Percentiles rank a stretch among this genome's conserved stretches.
These are phyloP conservation scores for Poecilia velifera DNA, from an alignment of 2,797 vertebrate species.

Conservation along the genomic window DNA sequence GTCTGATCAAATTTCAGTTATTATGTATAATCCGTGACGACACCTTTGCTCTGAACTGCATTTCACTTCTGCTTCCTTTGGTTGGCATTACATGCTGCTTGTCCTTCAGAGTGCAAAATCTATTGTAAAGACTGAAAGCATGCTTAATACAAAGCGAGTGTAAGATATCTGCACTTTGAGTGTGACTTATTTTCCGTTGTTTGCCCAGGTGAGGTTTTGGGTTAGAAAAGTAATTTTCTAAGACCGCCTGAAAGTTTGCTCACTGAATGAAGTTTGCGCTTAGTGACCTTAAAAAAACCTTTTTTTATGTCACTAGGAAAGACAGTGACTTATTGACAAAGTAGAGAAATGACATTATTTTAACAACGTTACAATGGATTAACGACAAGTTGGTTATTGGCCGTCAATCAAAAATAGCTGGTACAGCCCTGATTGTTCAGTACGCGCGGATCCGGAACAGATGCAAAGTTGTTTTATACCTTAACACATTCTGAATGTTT, in stretches of 20 bases:
- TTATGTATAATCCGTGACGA: not conserved
- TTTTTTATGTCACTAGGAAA: not conserved
- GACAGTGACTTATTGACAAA: not conserved
- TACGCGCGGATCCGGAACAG: not conserved
- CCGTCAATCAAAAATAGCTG: not conserved
- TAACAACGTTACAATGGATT: not conserved
- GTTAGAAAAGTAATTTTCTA: not conserved
- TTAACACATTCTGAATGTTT: not conserved
- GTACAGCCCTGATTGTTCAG: not conserved
- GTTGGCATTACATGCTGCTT: not conserved
- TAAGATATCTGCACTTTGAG: not conserved
- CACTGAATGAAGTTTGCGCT: not conserved
- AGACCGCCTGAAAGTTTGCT: not conserved
- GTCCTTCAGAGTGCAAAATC: not conserved
- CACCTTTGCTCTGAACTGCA: not conserved
- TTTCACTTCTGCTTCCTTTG: not conserved
- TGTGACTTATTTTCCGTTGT: not conserved
- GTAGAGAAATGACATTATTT: not conserved
- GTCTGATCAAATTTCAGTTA: slow-evolving; percentile 1
- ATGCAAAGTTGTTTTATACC: not conserved
- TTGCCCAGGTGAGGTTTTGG: not conserved
- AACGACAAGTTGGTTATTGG: not conserved
- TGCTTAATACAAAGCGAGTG: not conserved
- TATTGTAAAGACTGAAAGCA: not conserved
- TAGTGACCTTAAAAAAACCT: not conserved